Base-by-base conservation (phyloP, 2,113 vertebrate genomes). In the Mastomys coucha region DNA sequence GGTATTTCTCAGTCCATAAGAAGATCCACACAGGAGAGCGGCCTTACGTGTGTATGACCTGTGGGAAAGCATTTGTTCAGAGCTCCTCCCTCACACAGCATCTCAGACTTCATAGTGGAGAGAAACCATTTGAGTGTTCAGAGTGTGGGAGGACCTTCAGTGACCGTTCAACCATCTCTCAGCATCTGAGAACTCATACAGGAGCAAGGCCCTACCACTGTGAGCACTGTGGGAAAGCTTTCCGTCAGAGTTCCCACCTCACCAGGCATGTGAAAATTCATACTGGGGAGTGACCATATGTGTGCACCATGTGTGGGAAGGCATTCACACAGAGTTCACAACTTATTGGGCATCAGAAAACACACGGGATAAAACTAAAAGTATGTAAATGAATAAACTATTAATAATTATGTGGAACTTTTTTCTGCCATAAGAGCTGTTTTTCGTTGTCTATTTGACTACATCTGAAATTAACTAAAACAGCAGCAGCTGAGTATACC, bases 21-120 rank as follows among this genome's bases (percentile, higher is more conserved):
- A 98, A 97, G 51, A 98, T 98, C 70, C 98, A 98, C 84, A 98
- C 97, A 0, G 98, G 98, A 1, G 97, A 98, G 69, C 93, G 75
- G 88, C 98, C 98, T 0, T 98, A 97, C 1, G 95, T 65, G 17
- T 98, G 98, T 53, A 53, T 19, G 9, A 70, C 78, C 69, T 98
- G 98, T 9, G 98, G 97, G 0, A 98, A 98, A 5, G 96, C 91
- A 0, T 98, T 98, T 60, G 96, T 97, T 14, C 96, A 97, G 81
- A 98, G 97, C 67, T 98, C 97, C 13, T 97, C 97, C 5, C 97
- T 98, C 39, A 92, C 97, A 1, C 96, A 97, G 77, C 98, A 98
- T 26, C 89, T 82, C 63, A n/a, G 97, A 17, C 69, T 98, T 2
- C 98, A 98, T 33, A 98, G 96, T 1, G 98, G 98, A 2, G 98